phyloP scores from a whole-genome alignment of 2,113 vertebrate species.

The Anas platyrhynchos region DNA sequence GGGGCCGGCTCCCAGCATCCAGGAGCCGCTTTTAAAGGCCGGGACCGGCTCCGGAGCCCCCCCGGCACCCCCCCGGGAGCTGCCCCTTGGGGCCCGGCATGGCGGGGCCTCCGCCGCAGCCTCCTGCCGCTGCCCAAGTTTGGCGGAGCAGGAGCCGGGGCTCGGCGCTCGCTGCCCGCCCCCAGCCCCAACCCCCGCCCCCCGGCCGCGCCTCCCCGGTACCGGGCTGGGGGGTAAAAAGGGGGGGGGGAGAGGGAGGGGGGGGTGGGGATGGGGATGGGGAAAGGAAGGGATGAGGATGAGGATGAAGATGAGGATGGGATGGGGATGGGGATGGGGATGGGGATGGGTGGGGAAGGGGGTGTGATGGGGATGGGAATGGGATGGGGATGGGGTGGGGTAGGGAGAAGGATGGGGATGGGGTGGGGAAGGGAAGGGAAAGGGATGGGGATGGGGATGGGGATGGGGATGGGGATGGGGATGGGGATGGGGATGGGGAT shows the following conservation, averaged over 20 bases:
- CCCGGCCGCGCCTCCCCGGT: no score
- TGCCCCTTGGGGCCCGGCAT: neutral
- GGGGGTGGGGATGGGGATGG: neutral
- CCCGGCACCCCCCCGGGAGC: neutral
- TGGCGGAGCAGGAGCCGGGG: neutral
- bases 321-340: neutral
- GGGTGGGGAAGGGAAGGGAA: no score
- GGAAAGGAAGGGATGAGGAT: no score
- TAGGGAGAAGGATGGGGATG: rapidly evolving
- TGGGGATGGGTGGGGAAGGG: no score
- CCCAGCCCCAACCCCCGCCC: neutral
- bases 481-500: neutral
- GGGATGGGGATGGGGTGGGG: no score
- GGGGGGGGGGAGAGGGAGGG: neutral
- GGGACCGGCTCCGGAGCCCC: neutral
- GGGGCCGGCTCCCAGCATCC: neutral
- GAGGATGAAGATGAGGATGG: neutral
- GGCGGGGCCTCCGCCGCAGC: neutral
- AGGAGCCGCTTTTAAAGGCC: neutral
- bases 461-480: neutral
- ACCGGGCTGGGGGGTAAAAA: neutral
- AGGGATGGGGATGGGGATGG: no score
- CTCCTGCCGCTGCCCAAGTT: neutral
- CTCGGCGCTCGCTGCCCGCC: neutral
- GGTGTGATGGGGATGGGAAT: no score